A percentile compares a stretch with the other conserved stretches of the same genome.
Conservation (phyloP, 2,113 vertebrate species). For the Lethenteron camtschaticum region DNA sequence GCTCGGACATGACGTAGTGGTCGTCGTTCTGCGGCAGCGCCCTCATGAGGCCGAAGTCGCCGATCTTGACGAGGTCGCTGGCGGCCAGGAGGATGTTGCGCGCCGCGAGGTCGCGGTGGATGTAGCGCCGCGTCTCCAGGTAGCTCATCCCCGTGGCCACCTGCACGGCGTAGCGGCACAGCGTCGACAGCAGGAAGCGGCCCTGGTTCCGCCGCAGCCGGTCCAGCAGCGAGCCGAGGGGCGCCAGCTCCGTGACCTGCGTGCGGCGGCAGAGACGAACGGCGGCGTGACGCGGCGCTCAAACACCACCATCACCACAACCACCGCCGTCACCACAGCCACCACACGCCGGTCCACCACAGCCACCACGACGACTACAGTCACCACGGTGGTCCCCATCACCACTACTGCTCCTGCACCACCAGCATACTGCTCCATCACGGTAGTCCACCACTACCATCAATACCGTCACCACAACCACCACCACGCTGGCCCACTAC, state of each 20-base stretch:
- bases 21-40: constrained; percentile 27
- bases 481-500: too few relatives aligned
- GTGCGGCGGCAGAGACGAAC: neutral
- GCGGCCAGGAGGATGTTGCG: constrained; percentile 46
- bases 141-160: constrained; percentile 51
- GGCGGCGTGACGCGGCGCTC: too few relatives aligned
- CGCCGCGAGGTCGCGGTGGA: constrained; percentile 54
- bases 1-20: constrained; percentile 50
- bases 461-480: too few relatives aligned
- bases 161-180: constrained; percentile 48
- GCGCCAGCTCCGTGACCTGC: constrained; percentile 52
- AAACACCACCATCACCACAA: too few relatives aligned
- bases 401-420: too few relatives aligned
- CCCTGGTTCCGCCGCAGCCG: constrained; percentile 26
- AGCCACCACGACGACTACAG: too few relatives aligned
- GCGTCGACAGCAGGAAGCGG: constrained; percentile 28
- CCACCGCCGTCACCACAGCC: too few relatives aligned
- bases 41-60: constrained; percentile 56
- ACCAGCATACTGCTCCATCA: too few relatives aligned
- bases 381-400: too few relatives aligned
- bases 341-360: too few relatives aligned
- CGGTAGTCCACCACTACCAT: too few relatives aligned
- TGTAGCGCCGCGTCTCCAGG: constrained; percentile 35
- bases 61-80: constrained; percentile 40
- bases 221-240: constrained; percentile 39